A percentile compares a stretch with the other conserved stretches of the same genome.
These are phyloP conservation scores for Eumaeus atala DNA, from an alignment of 1,140 invertebrate genomes.

Conservation along the genomic window DNA sequence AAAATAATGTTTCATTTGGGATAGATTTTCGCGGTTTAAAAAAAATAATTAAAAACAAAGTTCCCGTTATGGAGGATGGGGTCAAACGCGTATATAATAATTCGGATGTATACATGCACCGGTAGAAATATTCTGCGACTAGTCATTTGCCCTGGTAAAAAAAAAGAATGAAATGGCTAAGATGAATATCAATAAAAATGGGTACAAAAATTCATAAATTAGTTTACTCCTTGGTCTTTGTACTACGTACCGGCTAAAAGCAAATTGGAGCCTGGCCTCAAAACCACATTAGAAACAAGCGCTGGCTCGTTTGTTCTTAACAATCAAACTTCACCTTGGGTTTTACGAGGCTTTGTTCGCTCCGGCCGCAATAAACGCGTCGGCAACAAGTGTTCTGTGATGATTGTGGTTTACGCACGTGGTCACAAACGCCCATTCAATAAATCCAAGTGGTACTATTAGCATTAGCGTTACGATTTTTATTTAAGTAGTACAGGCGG, in stretches of 20 bases:
- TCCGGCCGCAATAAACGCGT: slow-evolving; percentile 51
- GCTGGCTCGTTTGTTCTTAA: slow-evolving; percentile 29
- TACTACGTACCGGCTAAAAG: slow-evolving; percentile 46
- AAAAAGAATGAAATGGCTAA: no score
- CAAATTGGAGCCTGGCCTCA: slow-evolving; percentile 48
- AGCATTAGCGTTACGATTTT: neutral
- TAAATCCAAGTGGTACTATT: neutral
- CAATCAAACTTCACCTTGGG: slow-evolving; percentile 65
- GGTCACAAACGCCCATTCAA: neutral
- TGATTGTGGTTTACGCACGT: slow-evolving; percentile 13
- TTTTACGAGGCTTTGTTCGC: slow-evolving; percentile 51
- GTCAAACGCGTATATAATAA: no score
- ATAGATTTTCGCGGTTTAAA: no score
- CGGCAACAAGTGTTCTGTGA: slow-evolving; percentile 27
- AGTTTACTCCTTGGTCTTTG: slow-evolving; percentile 36
- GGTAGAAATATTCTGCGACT: no score
- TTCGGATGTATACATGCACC: no score
- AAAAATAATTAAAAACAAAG: no score
- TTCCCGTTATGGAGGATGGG: no score
- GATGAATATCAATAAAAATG: no score
- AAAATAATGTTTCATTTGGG: no score
- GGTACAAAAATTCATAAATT: slow-evolving; percentile 8
- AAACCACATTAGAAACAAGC: slow-evolving; percentile 47
- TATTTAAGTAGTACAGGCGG: no score
- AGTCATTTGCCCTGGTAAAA: no score